A percentile compares a stretch with the other conserved stretches of the same genome.
These are phyloP conservation scores for Melitaea cinxia DNA, from an alignment of 1,140 invertebrate genomes.

Conservation along the genomic window DNA sequence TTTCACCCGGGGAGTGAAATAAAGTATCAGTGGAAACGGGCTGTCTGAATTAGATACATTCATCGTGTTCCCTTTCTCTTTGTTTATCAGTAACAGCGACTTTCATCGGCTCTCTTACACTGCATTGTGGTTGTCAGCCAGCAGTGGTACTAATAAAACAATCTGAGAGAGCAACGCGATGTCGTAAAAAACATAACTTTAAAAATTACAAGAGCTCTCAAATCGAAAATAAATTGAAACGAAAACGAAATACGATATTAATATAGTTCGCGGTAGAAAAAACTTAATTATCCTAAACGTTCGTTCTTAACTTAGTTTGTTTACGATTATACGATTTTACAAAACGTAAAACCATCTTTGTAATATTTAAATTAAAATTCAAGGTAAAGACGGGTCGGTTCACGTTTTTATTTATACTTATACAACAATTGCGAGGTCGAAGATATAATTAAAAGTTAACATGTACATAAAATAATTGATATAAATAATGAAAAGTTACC, in stretches of 20 bases:
- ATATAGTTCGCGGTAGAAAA: neutral
- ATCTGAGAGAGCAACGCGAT: slow-evolving; percentile 29
- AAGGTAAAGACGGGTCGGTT: slow-evolving; percentile 45
- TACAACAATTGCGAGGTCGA: slow-evolving; percentile 21
- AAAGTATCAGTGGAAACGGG: slow-evolving; percentile 29
- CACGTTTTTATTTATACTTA: slow-evolving; percentile 6
- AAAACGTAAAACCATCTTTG: neutral
- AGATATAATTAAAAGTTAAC: slow-evolving; percentile 1
- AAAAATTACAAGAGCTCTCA: neutral
- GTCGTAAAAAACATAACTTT: slow-evolving; percentile 10
- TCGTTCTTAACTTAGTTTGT: neutral
- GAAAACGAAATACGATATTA: no score
- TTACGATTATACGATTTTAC: neutral
- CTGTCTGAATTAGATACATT: slow-evolving; percentile 45
- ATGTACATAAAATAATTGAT: neutral
- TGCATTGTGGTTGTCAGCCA: slow-evolving; percentile 38
- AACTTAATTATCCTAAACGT: neutral
- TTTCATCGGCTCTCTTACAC: slow-evolving; percentile 48
- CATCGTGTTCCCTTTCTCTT: slow-evolving; percentile 54
- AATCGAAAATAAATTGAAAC: neutral
- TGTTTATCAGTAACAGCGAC: slow-evolving; percentile 48
- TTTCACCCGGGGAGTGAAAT: slow-evolving; percentile 33
- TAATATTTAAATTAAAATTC: slow-evolving; percentile 58
- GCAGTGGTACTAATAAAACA: slow-evolving; percentile 31
- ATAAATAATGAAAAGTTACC: neutral